Percentiles rank a stretch among this genome's conserved stretches.
phyloP scores from a whole-genome alignment of 2,113 vertebrate species.

The Halichoerus grypus region DNA sequence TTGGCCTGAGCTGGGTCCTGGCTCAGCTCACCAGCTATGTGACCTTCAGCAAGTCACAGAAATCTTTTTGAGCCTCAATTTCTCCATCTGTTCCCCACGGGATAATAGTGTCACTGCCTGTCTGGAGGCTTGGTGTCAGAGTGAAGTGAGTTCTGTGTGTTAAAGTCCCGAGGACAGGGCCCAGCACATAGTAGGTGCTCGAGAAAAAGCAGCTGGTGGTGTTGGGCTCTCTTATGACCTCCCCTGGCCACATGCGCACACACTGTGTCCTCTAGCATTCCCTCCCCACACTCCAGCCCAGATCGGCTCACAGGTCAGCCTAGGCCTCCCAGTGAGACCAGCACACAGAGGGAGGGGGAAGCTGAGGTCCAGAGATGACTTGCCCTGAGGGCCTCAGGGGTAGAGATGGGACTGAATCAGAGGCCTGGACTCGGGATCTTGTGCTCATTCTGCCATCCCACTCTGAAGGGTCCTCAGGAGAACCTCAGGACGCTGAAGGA shows the following conservation, averaged over 20 bases:
- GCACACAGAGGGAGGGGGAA: neutral
- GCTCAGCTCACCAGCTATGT: neutral
- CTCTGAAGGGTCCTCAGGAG: neutral
- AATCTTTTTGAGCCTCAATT: slow-evolving; percentile 21
- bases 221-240: neutral
- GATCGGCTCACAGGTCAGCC: neutral
- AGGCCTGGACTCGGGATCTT: neutral
- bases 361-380: neutral
- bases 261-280: neutral
- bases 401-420: neutral
- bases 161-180: neutral
- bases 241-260: neutral
- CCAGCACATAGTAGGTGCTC: neutral
- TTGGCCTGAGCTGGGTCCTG: neutral
- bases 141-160: neutral
- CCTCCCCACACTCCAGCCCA: neutral
- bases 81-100: neutral
- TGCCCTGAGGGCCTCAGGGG: neutral
- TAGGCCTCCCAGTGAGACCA: neutral
- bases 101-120: neutral
- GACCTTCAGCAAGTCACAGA: slow-evolving; percentile 12
- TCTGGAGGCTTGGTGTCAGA: neutral
- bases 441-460: neutral
- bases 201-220: neutral
- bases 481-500: neutral